Base-by-base conservation (phyloP, 2,888 invertebrate species). In the Erannis defoliaria region DNA sequence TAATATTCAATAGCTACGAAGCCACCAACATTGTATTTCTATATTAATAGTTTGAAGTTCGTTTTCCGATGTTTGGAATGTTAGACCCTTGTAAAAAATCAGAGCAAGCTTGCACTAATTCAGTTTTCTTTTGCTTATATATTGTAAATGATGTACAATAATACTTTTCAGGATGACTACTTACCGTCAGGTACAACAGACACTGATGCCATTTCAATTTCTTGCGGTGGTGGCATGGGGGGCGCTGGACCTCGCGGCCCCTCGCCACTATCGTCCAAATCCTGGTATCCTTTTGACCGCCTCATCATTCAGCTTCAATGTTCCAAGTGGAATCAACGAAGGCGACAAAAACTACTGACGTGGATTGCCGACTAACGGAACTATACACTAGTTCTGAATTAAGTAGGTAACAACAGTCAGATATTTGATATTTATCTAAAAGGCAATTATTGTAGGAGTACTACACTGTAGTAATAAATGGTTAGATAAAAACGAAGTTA, bases 141-240 rank as follows among this genome's bases (percentile, higher is more conserved):
- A 4, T 4, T 23, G 23, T 23, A 23, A 23, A 5, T 23, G 23
- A n/a, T 18, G 16, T 5, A 18, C 37, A 35, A 4, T 35, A 14
- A 35, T 14, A 12, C 9, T 9, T 21, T n/a, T 42, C n/a, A n/a
- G 2, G 12, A 10, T 26, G 42, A 23, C 38, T 53, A 62, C 78
- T 55, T 93, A 96, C 97, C 97, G 89, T 97, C 96, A 67, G 96
- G 96, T 23, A 97, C 96, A 26, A 96, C 96, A 5, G 96, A 95
- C 26, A 96, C 96, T 3, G 96, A 96, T 62, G 96, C 96, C 94
- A 97, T 96, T 93, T 97, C 96, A 72, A 97, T 95, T 81, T 95
- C 95, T 77, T 95, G 95, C 0, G 94, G 93, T n/a, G 92, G 92
- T 50, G 94, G 94, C 79, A 94, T 93, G n/a, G 92, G 82, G 14